phyloP scores from a whole-genome alignment of 1,140 invertebrate species.

The Goniozus legneri region DNA sequence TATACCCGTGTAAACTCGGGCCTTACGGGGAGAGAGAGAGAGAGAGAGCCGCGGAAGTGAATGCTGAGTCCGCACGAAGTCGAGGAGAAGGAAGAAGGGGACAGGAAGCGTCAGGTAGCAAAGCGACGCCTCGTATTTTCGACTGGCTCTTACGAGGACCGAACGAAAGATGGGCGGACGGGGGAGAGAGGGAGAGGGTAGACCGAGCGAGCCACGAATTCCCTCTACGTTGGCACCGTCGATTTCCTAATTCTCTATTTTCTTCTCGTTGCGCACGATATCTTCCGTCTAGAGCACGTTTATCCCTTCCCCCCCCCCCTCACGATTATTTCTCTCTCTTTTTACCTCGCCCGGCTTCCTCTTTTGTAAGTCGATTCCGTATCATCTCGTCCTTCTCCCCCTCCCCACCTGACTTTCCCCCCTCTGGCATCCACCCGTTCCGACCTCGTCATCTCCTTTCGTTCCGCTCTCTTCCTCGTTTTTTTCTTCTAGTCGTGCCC shows the following conservation, averaged over 20 bases:
- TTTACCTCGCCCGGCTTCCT: too few relatives aligned
- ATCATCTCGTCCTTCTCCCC: conserved; percentile 4
- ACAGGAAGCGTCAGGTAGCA: conserved; percentile 13
- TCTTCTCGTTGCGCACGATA: conserved; percentile 5
- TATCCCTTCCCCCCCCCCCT: neutral
- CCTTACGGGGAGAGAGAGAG: too few relatives aligned
- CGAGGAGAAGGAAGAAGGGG: too few relatives aligned
- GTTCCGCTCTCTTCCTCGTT: neutral
- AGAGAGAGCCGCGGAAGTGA: conserved; percentile 13
- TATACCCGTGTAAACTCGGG: conserved; percentile 18
- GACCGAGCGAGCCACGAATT: too few relatives aligned
- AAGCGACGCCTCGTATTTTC: conserved; percentile 19
- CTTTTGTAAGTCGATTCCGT: too few relatives aligned
- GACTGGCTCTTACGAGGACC: conserved; percentile 3
- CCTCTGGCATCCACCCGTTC: neutral
- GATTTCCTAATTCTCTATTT: conserved; percentile 1
- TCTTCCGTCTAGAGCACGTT: neutral
- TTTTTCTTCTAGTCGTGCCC: conserved; percentile 17
- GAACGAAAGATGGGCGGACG: neutral
- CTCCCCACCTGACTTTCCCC: conserved; percentile 2
- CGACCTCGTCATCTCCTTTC: neutral
- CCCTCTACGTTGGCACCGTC: neutral
- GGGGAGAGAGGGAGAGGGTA: neutral
- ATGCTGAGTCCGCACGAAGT: conserved; percentile 17
- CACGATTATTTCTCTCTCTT: conserved; percentile 2